Percentiles rank a stretch among this genome's conserved stretches.
Conservation (phyloP, 2,797 vertebrate species). For the Melanogrammus aeglefinus region DNA sequence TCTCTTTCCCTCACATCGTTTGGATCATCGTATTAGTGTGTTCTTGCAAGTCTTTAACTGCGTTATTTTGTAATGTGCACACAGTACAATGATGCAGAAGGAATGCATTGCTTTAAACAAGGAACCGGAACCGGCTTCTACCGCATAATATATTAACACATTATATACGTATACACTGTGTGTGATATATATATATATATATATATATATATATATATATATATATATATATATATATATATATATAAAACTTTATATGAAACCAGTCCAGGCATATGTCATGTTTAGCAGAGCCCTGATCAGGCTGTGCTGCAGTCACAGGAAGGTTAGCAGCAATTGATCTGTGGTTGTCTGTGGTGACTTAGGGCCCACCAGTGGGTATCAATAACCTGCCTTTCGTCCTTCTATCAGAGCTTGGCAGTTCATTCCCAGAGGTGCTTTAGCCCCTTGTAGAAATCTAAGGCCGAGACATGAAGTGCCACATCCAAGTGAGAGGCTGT, state of each 20-base stretch:
- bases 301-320: neutral
- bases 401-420: neutral
- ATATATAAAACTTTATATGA: neutral
- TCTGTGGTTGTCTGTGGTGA: neutral
- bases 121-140: neutral
- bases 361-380: neutral
- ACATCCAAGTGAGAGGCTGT: neutral
- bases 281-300: neutral
- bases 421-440: neutral
- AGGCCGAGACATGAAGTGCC: neutral
- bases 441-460: neutral
- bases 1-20: neutral
- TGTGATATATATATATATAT: too few relatives aligned
- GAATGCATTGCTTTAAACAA: neutral
- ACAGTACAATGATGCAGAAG: too few relatives aligned
- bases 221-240: too few relatives aligned
- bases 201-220: too few relatives aligned
- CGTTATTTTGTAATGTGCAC: neutral
- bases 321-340: neutral
- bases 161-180: too few relatives aligned
- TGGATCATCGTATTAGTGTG: neutral
- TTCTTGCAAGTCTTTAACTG: neutral
- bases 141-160: neutral
- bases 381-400: neutral
- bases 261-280: neutral